These are phyloP conservation scores for Pholis gunnellus DNA, from an alignment of 2,113 vertebrate genomes.

Conservation along the genomic window DNA sequence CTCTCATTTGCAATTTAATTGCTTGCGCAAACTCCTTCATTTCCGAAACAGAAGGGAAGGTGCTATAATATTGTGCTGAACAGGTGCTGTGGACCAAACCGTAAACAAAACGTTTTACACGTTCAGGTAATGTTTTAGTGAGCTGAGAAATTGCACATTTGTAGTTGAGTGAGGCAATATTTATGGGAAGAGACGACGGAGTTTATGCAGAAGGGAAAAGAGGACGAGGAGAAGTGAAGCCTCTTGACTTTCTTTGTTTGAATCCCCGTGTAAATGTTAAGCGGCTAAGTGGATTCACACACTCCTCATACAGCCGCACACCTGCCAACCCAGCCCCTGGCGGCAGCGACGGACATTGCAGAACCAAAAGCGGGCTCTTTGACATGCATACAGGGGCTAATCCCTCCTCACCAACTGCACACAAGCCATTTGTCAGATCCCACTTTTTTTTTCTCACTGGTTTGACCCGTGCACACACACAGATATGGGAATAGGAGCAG, in stretches of 20 bases:
- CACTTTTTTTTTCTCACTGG: constrained; percentile 29
- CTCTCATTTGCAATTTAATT: neutral
- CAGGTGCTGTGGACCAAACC: constrained; percentile 61
- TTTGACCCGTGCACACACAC: constrained; percentile 19
- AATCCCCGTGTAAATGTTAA: constrained; percentile 37
- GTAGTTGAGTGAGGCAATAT: constrained; percentile 10
- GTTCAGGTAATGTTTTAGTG: constrained; percentile 53
- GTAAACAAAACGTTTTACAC: constrained; percentile 42
- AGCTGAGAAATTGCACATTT: constrained; percentile 36
- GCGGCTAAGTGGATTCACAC: constrained; percentile 43
- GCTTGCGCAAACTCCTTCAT: constrained; percentile 12
- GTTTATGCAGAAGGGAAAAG: neutral
- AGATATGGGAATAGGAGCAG: constrained; percentile 20
- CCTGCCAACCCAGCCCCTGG: constrained; percentile 46
- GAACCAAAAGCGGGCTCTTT: constrained; percentile 4
- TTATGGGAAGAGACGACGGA: neutral
- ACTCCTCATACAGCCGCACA: neutral
- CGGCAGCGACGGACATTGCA: constrained; percentile 41
- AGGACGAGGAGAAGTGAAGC: neutral
- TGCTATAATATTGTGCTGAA: constrained; percentile 32
- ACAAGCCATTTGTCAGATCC: constrained; percentile 33
- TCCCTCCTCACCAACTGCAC: constrained; percentile 4
- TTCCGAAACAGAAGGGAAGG: constrained; percentile 46
- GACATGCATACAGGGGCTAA: constrained; percentile 30
- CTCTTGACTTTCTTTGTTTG: constrained; percentile 21